Evolutionary conservation across 2,888 invertebrate genomes (phyloP).

Genomic region (Sphaerophoria taeniata): DNA sequence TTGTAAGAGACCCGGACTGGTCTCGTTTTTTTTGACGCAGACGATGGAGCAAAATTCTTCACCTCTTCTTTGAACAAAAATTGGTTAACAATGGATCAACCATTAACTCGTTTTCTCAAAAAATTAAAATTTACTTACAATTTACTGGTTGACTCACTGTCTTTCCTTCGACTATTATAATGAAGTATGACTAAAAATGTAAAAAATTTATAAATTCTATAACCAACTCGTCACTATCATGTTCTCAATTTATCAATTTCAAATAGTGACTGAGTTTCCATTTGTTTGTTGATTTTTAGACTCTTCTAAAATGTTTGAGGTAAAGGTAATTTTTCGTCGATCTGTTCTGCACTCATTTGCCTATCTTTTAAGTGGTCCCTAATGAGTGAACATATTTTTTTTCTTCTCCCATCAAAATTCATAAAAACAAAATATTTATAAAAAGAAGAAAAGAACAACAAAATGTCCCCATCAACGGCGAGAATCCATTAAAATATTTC

Average conservation of each 20-base stretch:
- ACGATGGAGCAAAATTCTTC: too few species aligned
- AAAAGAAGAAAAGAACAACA: conserved; percentile 38
- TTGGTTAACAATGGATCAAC: too few species aligned
- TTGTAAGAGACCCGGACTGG: too few species aligned
- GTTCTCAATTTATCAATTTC: conserved; percentile 37
- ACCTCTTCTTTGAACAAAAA: too few species aligned
- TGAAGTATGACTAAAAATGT: background rate
- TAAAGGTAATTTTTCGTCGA: conserved; percentile 40
- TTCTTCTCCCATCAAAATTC: conserved; percentile 2
- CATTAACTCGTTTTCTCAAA: background rate
- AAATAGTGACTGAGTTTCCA: conserved; percentile 37
- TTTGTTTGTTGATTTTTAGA: conserved; percentile 35
- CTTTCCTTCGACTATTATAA: background rate
- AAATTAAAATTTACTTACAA: background rate
- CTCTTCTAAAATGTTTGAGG: conserved; percentile 18
- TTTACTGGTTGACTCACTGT: conserved; percentile 12
- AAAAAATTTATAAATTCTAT: background rate
- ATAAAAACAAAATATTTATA: background rate
- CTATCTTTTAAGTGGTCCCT: conserved; percentile 68
- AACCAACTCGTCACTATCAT: conserved; percentile 20
- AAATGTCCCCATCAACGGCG: conserved; percentile 8
- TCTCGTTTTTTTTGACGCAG: too few species aligned
- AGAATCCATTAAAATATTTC: conserved; percentile 48
- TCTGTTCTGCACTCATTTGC: conserved; percentile 66
- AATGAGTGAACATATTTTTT: conserved; percentile 64